Evolutionary conservation across 2,113 vertebrate genomes (phyloP).

Genomic region (Fregetta grallaria): DNA sequence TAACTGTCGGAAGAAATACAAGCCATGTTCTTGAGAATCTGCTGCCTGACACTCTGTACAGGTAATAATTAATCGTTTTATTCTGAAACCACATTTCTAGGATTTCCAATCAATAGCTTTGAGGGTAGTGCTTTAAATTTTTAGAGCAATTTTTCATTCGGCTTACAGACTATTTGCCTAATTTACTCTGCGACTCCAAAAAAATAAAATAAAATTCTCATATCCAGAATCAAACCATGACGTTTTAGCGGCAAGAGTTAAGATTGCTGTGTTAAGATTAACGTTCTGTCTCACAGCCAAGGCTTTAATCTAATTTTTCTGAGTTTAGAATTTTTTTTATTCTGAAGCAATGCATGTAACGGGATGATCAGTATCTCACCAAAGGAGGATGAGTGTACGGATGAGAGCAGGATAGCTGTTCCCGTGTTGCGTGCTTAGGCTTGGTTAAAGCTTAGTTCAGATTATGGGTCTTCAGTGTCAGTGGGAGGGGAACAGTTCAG

Average conservation of each 20-base stretch:
- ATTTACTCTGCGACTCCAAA: background rate
- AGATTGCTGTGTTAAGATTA: fast-evolving
- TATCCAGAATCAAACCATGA: fast-evolving
- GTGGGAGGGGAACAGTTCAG: background rate
- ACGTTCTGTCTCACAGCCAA: background rate
- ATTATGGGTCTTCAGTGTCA: background rate
- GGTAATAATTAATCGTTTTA: constrained; percentile 34
- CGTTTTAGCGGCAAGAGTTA: background rate
- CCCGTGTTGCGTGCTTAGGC: background rate
- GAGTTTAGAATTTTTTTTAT: background rate
- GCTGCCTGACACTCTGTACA: constrained; percentile 79
- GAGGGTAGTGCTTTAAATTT: background rate
- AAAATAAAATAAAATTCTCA: background rate
- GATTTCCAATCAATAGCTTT: background rate
- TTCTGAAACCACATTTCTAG: background rate
- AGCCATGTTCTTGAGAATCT: constrained; percentile 77
- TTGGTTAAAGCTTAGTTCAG: background rate
- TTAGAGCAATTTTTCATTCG: background rate
- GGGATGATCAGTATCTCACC: background rate
- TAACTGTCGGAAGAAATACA: constrained; percentile 69
- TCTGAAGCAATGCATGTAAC: fast-evolving
- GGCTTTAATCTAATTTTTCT: background rate
- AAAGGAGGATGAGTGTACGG: background rate
- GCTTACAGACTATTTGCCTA: background rate
- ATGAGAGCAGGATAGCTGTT: background rate